Percentiles rank a stretch among this genome's conserved stretches.
phyloP scores from a whole-genome alignment of 2,113 vertebrate species.

The Neolamprologus variostigma region DNA sequence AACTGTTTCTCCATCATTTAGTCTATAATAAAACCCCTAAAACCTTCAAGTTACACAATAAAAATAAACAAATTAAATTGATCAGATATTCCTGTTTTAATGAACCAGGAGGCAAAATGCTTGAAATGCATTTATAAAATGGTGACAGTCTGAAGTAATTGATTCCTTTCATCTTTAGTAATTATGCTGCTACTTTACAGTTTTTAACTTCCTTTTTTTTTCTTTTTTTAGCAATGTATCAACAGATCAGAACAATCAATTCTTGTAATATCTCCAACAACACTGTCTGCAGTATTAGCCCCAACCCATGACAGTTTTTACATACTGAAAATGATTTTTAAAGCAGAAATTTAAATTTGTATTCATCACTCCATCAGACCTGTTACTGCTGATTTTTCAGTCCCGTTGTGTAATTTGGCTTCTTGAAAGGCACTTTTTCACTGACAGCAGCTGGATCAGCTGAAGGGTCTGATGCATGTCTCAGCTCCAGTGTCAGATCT shows the following conservation, averaged over 20 bases:
- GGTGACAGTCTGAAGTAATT: accelerated
- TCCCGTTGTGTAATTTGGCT: background rate
- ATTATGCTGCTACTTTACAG: background rate
- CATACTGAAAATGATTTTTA: background rate
- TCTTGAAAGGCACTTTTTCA: background rate
- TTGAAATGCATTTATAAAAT: background rate
- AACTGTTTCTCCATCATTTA: background rate
- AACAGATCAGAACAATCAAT: background rate
- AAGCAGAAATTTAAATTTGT: background rate
- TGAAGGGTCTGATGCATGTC: accelerated
- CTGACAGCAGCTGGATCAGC: background rate
- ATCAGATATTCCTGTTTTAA: background rate
- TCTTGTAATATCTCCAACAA: background rate
- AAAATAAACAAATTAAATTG: background rate
- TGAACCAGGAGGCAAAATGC: background rate
- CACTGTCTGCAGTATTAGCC: accelerated
- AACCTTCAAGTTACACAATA: background rate
- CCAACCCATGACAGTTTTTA: background rate
- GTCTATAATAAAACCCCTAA: accelerated
- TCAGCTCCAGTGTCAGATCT: background rate
- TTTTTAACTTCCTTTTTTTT: background rate
- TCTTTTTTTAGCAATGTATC: accelerated
- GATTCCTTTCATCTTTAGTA: background rate
- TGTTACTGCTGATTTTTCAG: background rate
- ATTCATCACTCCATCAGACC: background rate